Evolutionary conservation across 2,888 invertebrate genomes (phyloP), one percentile per base, ranked within the genome.

Genomic region (Thera obeliscata): DNA sequence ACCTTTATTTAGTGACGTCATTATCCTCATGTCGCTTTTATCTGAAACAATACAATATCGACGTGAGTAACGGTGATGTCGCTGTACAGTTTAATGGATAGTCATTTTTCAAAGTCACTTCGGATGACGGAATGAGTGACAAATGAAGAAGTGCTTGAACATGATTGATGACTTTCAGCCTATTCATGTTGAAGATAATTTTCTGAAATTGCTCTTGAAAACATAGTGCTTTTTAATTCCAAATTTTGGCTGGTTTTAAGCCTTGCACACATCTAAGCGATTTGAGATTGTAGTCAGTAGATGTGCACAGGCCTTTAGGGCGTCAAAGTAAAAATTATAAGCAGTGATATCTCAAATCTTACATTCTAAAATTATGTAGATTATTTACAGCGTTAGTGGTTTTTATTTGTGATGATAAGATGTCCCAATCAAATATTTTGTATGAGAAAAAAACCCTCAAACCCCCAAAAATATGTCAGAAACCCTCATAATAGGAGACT

Each of bases 21-120:
- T 89, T 85, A 83, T 87, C 75, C 76, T 75, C 69, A 73, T 67
- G 71, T 64, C 59, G 72, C 66, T 73, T 73, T 78, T 82, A 89
- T 86, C 93, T 93, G 93, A 76, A 93, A 93, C 92, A 92, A 91
- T 76, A 77, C 66, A 81, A 38, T 77, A 82, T 80, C 74, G 77
- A 77, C 74, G 74, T 74, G 66, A 66, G 72, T 67, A 71, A 65
- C 70, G 66, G 69, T 55, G 65, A 70, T 56, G 78, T 79, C 74
- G 76, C 71, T 75, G 73, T 76, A 67, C 77, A 75, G 77, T 74
- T 81, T 83, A 84, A 81, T 82, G 80, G 82, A 71, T 78, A 81
- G 80, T 85, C 82, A 90, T 90, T 91, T 88, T 87, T 91, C 90
- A 90, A 87, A 86, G 87, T 87, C 84, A 76, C 79, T 85, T 81